Evolutionary conservation across 2,797 vertebrate species (phyloP).

Genomic region (Paguma larvata): DNA sequence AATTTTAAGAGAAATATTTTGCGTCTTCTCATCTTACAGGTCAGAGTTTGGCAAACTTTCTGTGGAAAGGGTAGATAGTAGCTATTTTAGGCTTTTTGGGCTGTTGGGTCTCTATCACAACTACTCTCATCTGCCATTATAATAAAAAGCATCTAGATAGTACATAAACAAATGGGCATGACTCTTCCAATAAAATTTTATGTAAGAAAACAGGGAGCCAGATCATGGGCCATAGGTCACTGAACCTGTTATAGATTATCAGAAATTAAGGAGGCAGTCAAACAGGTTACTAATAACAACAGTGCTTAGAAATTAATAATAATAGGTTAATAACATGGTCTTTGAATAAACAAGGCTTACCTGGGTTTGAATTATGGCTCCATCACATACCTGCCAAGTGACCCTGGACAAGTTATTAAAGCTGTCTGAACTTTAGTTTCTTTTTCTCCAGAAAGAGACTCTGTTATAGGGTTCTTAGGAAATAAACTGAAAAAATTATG

Average conservation of each 20-base stretch:
- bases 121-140: not conserved
- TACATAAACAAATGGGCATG: not conserved
- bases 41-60: not conserved
- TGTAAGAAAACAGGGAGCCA: not conserved
- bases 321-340: not conserved
- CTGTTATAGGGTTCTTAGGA: not conserved
- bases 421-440: not conserved
- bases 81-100: slow-evolving; percentile 31
- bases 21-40: not conserved
- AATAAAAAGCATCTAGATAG: slow-evolving; percentile 24
- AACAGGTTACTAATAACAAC: not conserved
- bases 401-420: not conserved
- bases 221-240: not conserved
- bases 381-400: not conserved
- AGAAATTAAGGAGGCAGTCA: not conserved
- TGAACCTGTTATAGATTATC: not conserved
- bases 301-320: not conserved
- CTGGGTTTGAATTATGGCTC: not conserved
- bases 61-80: not conserved
- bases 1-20: slow-evolving; percentile 37
- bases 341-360: not conserved
- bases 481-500: slow-evolving; percentile 32
- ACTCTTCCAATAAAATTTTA: slow-evolving; percentile 24
- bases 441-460: not conserved
- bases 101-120: not conserved